These are phyloP conservation scores for Pandion haliaetus DNA, from an alignment of 2,113 vertebrate genomes.

Conservation along the genomic window DNA sequence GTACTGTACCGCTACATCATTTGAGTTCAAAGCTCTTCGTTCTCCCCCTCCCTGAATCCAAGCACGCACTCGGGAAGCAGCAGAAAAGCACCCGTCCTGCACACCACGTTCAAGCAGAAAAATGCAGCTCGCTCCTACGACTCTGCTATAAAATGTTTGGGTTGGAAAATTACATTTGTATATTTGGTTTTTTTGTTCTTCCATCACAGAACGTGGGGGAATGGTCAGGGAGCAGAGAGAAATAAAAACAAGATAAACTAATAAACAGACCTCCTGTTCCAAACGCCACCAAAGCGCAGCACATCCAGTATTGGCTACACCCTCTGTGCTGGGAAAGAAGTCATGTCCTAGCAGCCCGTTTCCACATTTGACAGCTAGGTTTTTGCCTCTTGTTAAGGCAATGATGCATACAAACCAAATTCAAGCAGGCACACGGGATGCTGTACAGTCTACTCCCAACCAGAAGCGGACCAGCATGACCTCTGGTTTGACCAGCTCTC, in stretches of 20 bases:
- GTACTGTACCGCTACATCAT: too few species aligned
- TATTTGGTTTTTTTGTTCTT: not conserved
- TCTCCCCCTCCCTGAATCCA: not conserved
- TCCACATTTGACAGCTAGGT: rapidly evolving
- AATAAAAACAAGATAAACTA: not conserved
- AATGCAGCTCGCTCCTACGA: not conserved
- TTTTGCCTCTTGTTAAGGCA: not conserved
- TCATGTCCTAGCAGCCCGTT: rapidly evolving
- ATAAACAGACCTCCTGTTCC: not conserved
- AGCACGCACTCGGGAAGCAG: not conserved
- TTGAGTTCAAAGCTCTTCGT: not conserved
- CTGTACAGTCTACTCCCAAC: not conserved
- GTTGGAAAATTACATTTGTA: not conserved
- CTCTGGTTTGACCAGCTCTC: not conserved
- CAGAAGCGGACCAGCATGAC: not conserved
- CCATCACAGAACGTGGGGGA: rapidly evolving
- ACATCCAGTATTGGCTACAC: not conserved
- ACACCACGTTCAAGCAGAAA: rapidly evolving
- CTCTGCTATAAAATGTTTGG: not conserved
- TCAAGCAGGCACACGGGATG: not conserved
- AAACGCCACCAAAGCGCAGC: not conserved
- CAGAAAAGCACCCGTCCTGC: not conserved
- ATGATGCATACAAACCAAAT: rapidly evolving
- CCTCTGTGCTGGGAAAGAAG: not conserved
- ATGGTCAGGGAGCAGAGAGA: not conserved